Conservation (phyloP, 2,888 invertebrate genomes). For the Eugnorisma glareosa region DNA sequence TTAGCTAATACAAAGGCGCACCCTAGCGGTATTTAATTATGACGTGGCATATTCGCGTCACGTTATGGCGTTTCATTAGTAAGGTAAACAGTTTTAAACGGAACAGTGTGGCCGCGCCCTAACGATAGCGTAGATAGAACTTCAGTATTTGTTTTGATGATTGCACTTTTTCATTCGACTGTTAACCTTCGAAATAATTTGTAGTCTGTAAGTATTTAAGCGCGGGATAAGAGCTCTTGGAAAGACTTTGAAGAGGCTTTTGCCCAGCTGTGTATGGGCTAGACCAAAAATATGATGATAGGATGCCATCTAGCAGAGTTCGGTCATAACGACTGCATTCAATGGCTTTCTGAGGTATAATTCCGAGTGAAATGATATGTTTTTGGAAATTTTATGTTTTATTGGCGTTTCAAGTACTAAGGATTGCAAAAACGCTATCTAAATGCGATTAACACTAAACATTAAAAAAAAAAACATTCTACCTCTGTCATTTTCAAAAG, state of each 20-base stretch:
- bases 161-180: constrained; percentile 45
- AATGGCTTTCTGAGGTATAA: background rate
- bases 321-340: background rate
- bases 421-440: background rate
- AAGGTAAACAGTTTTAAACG: constrained; percentile 87
- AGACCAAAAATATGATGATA: background rate
- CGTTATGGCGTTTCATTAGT: constrained; percentile 85
- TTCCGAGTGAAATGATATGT: background rate
- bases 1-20: constrained; percentile 74
- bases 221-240: background rate
- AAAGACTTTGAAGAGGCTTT: background rate
- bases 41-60: constrained; percentile 77
- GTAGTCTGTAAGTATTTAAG: background rate
- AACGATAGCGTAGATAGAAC: constrained; percentile 58
- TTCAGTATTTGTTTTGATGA: constrained; percentile 64
- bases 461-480: background rate
- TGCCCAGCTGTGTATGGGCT: background rate
- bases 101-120: constrained; percentile 79
- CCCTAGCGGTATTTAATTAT: constrained; percentile 81
- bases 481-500: background rate
- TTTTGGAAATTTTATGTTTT: background rate
- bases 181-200: background rate
- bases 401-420: background rate
- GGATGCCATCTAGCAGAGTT: background rate
- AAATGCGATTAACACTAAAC: background rate